phyloP scores from a whole-genome alignment of 1,140 invertebrate genomes.

The Drosophila tsacasi region DNA sequence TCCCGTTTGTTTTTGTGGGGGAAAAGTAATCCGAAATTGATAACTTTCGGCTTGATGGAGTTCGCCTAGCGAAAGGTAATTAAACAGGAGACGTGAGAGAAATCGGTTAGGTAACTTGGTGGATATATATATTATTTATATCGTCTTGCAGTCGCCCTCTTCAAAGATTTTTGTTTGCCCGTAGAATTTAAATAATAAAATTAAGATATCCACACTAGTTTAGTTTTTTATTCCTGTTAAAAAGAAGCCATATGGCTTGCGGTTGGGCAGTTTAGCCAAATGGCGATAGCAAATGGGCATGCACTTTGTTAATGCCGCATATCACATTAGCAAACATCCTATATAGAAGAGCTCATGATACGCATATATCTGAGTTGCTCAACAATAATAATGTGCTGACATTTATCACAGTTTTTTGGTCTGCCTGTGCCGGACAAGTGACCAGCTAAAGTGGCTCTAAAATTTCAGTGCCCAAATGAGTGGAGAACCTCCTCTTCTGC shows the following conservation, averaged over 20 bases:
- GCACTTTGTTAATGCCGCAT: slow-evolving; percentile 58
- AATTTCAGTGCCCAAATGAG: slow-evolving; percentile 75
- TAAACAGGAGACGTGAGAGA: slow-evolving; percentile 35
- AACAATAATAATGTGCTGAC: slow-evolving; percentile 73
- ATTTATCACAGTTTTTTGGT: slow-evolving; percentile 57
- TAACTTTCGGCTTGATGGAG: slow-evolving; percentile 47
- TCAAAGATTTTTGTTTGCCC: neutral
- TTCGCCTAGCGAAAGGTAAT: slow-evolving; percentile 40
- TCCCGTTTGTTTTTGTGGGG: slow-evolving; percentile 29
- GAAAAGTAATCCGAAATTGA: slow-evolving; percentile 47
- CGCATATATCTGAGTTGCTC: slow-evolving; percentile 33
- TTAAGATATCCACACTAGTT: neutral
- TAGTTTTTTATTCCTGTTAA: neutral
- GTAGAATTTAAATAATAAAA: neutral
- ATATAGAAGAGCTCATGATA: slow-evolving; percentile 18
- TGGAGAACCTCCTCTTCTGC: slow-evolving; percentile 13
- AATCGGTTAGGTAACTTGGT: slow-evolving; percentile 4
- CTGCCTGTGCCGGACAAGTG: slow-evolving; percentile 21
- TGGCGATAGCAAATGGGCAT: slow-evolving; percentile 43
- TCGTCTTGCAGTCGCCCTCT: neutral
- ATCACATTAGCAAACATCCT: slow-evolving; percentile 50
- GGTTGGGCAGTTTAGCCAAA: slow-evolving; percentile 9
- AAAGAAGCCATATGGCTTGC: neutral
- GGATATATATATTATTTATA: slow-evolving; percentile 13
- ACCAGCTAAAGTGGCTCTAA: slow-evolving; percentile 79